Percentiles rank a stretch among this genome's conserved stretches.
These are phyloP conservation scores for Benthosema pterotum DNA, from an alignment of 2,797 vertebrate species.

Conservation along the genomic window DNA sequence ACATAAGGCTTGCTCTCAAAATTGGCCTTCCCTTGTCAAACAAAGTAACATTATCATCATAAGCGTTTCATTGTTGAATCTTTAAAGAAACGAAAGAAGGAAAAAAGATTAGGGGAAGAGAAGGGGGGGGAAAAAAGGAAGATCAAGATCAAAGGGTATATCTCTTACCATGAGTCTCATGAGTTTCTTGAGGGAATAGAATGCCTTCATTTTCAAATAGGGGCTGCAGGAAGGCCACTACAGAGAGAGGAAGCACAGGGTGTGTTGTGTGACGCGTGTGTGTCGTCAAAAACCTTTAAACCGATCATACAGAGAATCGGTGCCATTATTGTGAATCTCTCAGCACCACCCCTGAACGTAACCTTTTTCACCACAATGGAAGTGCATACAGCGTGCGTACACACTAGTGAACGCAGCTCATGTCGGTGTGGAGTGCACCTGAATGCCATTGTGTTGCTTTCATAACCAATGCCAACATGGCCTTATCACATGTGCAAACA, in stretches of 20 bases:
- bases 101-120: constrained; percentile 52
- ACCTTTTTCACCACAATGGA: constrained; percentile 15
- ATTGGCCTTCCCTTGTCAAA: constrained; percentile 26
- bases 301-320: constrained; percentile 69
- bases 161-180: constrained; percentile 80
- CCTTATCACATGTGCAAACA: constrained; percentile 5
- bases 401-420: constrained; percentile 12
- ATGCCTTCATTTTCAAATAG: constrained; percentile 81
- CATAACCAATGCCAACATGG: constrained; percentile 11
- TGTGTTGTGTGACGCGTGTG: constrained; percentile 60
- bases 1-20: constrained; percentile 18
- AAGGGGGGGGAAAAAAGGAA: constrained; percentile 62
- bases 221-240: constrained; percentile 82
- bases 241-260: constrained; percentile 80
- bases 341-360: constrained; percentile 44
- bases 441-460: neutral
- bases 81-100: constrained; percentile 56
- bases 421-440: too few relatives aligned
- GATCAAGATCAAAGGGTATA: constrained; percentile 73
- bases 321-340: constrained; percentile 60
- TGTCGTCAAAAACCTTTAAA: constrained; percentile 70
- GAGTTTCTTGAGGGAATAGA: constrained; percentile 81
- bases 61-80: constrained; percentile 35
- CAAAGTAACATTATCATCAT: constrained; percentile 30
- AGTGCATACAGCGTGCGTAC: constrained; percentile 17